Conservation (phyloP, 2,888 invertebrate species). For the Auanema sp. region DNA sequence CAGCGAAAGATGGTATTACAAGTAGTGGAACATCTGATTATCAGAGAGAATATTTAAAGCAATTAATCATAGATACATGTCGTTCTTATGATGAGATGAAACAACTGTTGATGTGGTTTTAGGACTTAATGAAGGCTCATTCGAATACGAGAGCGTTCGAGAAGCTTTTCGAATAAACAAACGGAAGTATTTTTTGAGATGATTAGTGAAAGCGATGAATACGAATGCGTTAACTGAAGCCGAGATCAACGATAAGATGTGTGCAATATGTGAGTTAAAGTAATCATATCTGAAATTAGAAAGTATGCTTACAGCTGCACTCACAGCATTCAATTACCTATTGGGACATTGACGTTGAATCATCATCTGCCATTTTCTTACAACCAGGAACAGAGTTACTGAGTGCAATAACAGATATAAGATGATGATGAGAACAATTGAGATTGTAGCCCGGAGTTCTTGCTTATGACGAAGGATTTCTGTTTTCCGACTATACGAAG, state of each 20-base stretch:
- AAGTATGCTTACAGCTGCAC: not conserved
- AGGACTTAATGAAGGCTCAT: constrained; percentile 58
- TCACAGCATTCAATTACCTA: constrained; percentile 32
- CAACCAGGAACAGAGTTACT: constrained; percentile 53
- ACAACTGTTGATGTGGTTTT: constrained; percentile 52
- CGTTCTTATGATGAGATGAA: constrained; percentile 32
- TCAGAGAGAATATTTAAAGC: not conserved
- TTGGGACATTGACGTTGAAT: constrained; percentile 57
- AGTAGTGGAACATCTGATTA: too few species aligned
- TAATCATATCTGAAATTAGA: constrained; percentile 56
- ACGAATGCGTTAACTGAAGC: constrained; percentile 63
- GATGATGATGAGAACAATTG: constrained; percentile 60
- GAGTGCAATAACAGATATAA: constrained; percentile 61
- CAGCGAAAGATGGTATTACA: too few species aligned
- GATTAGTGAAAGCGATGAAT: constrained; percentile 63
- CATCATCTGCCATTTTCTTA: constrained; percentile 60
- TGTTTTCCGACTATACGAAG: constrained; percentile 43
- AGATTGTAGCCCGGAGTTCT: constrained; percentile 53
- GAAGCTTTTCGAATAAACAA: constrained; percentile 61
- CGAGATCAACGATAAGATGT: constrained; percentile 60
- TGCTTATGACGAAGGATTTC: constrained; percentile 56
- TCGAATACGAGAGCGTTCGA: constrained; percentile 57
- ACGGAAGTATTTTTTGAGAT: constrained; percentile 52
- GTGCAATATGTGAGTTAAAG: constrained; percentile 56
- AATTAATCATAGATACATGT: not conserved